These are phyloP conservation scores for Cheilosia urbana DNA, from an alignment of 2,888 invertebrate genomes.

Conservation along the genomic window DNA sequence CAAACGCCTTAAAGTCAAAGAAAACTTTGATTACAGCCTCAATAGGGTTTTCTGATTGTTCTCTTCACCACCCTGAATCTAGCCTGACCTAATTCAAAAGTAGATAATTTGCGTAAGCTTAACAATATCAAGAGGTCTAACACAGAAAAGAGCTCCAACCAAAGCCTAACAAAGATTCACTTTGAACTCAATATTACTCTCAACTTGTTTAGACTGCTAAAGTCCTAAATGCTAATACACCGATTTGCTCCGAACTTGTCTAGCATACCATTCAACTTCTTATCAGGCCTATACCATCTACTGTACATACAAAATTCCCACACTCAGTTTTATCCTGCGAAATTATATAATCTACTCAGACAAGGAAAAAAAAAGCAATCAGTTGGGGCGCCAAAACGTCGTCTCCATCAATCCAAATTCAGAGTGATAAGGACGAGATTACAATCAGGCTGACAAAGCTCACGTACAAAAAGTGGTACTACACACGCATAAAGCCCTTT, in stretches of 20 bases:
- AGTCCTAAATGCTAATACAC: too few relatives aligned
- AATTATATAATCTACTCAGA: neutral
- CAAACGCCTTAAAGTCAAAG: too few relatives aligned
- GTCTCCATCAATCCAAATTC: conserved; percentile 45
- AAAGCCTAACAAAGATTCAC: too few relatives aligned
- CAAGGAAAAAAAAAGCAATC: conserved; percentile 28
- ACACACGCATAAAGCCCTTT: conserved; percentile 16
- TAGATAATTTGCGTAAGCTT: too few relatives aligned
- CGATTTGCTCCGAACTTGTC: neutral
- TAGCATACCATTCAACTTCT: neutral
- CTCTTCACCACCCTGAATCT: too few relatives aligned
- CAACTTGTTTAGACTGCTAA: too few relatives aligned
- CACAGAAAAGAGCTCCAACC: too few relatives aligned
- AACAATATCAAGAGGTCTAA: too few relatives aligned
- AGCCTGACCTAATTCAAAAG: too few relatives aligned
- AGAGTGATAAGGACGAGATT: conserved; percentile 45
- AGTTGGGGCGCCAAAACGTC: conserved; percentile 37
- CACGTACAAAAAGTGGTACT: conserved; percentile 32
- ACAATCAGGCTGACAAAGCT: conserved; percentile 49
- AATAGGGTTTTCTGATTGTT: too few relatives aligned
- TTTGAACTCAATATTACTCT: too few relatives aligned
- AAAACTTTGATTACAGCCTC: too few relatives aligned
- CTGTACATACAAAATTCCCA: neutral
- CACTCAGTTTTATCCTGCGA: neutral
- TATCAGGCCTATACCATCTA: neutral